Evolutionary conservation across 2,888 invertebrate species (phyloP).

Genomic region (Cantharis flavilabris): DNA sequence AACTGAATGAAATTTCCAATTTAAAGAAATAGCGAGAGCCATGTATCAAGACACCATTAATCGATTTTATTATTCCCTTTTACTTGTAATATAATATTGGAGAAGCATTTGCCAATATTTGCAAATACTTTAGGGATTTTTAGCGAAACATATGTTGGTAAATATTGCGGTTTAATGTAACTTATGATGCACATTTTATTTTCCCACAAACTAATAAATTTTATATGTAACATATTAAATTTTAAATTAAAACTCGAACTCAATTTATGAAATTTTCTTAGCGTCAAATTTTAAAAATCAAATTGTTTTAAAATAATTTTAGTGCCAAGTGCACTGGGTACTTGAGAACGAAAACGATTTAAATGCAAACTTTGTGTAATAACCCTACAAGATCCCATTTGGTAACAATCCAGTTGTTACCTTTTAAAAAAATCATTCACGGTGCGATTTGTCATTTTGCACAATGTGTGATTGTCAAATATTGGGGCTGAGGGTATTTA

Average conservation of each 20-base stretch:
- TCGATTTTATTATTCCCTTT: conserved; percentile 12
- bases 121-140: conserved; percentile 46
- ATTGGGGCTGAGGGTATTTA: conserved; percentile 24
- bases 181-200: conserved; percentile 14
- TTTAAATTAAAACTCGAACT: neutral
- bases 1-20: neutral
- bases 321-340: neutral
- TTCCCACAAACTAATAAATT: conserved; percentile 18
- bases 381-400: conserved; percentile 28
- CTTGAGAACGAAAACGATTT: conserved; percentile 8
- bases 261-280: neutral
- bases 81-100: conserved; percentile 48
- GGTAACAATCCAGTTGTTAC: conserved; percentile 27
- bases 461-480: conserved; percentile 28
- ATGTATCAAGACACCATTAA: conserved; percentile 11
- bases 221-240: neutral
- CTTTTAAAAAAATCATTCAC: conserved; percentile 28
- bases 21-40: neutral
- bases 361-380: conserved; percentile 21
- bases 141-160: conserved; percentile 42
- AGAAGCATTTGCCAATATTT: conserved; percentile 49
- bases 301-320: neutral
- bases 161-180: conserved; percentile 36
- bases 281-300: neutral
- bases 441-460: conserved; percentile 24